Base-by-base conservation (phyloP, 2,888 invertebrate species). In the Pristionchus entomophagus region DNA sequence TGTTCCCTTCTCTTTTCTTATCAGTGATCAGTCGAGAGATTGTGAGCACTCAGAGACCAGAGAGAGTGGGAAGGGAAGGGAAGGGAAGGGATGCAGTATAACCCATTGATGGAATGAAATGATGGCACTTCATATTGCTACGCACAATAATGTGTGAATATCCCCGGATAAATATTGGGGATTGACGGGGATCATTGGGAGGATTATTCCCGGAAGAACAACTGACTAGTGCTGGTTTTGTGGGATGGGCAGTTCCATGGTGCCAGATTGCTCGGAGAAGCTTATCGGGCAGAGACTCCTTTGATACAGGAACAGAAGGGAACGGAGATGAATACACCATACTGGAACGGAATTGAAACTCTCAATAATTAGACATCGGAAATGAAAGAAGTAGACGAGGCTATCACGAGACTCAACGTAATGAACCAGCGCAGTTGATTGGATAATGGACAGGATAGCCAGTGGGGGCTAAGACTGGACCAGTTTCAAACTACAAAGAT, bases 201-300 rank as follows among this genome's bases (percentile, higher is more conserved):
- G n/a, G n/a, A n/a, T n/a, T n/a, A n/a, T n/a, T n/a, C n/a, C n/a
- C n/a, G n/a, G n/a, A n/a, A 45, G 45, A 45, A 14, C 14, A 45
- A 80, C 51, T 32, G 4, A 82, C 82, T 0, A 82, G 82, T 45
- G 56, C 56, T 26, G 82, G 56, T 82, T 59, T 82, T 26, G 56
- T 82, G 2, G 82, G 82, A 82, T 82, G 82, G 29, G 29, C 82
- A 14, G 59, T 59, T 59, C 56, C 56, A 59, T 82, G 82, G 41
- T 59, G 56, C 82, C 82, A 82, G 8, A 59, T 49, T 8, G 87
- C 77, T 10, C 85, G 41, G 14, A 88, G 73, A 10, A 88, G 65
- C 45, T 87, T 87, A 51, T 84, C 82, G 62, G 86, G 86, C 17
- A 87, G 62, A 32, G 86, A 69, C 35, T 86, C 84, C 17, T 38